Base-by-base conservation (phyloP, 2,888 invertebrate genomes). In the Poecilus cupreus region DNA sequence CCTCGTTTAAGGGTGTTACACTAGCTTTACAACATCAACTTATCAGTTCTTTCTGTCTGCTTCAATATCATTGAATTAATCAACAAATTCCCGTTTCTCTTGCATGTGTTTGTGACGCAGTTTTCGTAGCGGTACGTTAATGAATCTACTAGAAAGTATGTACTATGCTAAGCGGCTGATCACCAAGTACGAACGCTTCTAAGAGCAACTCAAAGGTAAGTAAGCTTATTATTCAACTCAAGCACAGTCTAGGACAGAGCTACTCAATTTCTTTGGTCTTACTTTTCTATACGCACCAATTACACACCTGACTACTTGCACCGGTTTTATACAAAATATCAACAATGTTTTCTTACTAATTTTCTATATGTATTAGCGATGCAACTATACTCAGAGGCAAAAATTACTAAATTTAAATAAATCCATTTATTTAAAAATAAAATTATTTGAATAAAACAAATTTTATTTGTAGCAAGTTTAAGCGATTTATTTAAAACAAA, bases 91-190 rank as follows among this genome's bases (percentile, higher is more conserved):
- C 32, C 32, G 32, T 32, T 51, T 13, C 22, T 18, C 18, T 72
- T 81, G 81, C 81, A 81, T 81, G 81, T 81, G 81, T 32, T 75
- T 43, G 81, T 81, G 75, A 81, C 64, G 75, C 81, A 81, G 75
- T 37, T 79, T 51, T 20, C 32, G 16, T 11, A 32, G 39, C 51
- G 64, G 5, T 79, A 68, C 51, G 37, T 22, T 70, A 32, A 32
- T 32, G 32, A 78, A 46, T 78, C 78, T 78, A 79, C 70, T 18
- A 32, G 51, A 70, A 60, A 70, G 51, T 79, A 64, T 13, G 39
- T 75, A 57, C 39, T 76, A 57, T 57, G 76, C 76, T 57, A 72
- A 76, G 76, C 68, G 37, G 16, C 68, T 70, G 64, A 46, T 78
- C 78, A 78, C 78, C 78, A 60, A 51, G 24, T 51, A 75, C 24